A percentile compares a stretch with the other conserved stretches of the same genome.
Conservation (phyloP, 2,113 vertebrate genomes). For the Cromileptes altivelis region DNA sequence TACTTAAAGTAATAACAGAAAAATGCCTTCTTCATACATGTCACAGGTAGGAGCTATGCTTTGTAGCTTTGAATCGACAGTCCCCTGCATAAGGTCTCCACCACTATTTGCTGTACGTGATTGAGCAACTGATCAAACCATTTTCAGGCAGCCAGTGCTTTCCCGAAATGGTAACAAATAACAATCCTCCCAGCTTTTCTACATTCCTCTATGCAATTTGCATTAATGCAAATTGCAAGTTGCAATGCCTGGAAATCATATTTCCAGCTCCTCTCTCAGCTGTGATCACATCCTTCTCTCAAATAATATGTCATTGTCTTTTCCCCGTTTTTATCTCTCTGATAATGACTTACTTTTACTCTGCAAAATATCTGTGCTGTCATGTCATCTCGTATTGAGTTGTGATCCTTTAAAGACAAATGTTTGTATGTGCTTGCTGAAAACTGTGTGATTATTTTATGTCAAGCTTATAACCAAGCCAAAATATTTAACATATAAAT, state of each 20-base stretch:
- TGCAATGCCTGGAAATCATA: background rate
- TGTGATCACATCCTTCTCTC: background rate
- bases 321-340: background rate
- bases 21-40: constrained; percentile 6
- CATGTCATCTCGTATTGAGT: background rate
- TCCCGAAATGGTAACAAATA: background rate
- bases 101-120: constrained; percentile 3
- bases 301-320: constrained; percentile 10
- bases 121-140: constrained; percentile 25
- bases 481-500: background rate
- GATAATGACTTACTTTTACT: background rate
- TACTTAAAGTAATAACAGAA: constrained; percentile 19
- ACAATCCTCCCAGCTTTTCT: background rate
- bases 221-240: constrained; percentile 28
- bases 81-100: background rate
- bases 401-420: background rate
- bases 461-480: background rate
- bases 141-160: background rate
- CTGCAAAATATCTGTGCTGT: background rate
- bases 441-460: too few relatives aligned
- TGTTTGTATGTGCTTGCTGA: background rate
- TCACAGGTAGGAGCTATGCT: background rate
- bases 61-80: constrained; percentile 55
- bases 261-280: constrained; percentile 2
- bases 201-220: background rate